These are phyloP conservation scores for Pseudopipra pipra DNA, from an alignment of 2,113 vertebrate species.

Conservation along the genomic window DNA sequence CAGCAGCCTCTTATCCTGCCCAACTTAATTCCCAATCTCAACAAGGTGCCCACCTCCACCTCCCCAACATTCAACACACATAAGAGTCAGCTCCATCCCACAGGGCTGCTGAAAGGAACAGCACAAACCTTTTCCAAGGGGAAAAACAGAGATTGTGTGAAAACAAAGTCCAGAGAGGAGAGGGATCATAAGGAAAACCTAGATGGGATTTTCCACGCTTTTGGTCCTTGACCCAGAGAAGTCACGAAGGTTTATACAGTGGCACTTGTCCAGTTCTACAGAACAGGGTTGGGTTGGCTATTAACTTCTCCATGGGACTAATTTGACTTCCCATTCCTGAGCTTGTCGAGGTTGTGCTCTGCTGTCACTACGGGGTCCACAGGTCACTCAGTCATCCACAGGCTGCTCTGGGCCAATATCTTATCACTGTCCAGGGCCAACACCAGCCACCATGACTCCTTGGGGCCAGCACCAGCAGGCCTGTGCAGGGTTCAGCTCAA, in stretches of 20 bases:
- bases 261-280: not conserved
- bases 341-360: not conserved
- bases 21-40: accelerated
- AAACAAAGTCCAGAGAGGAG: not conserved
- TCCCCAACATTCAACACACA: not conserved
- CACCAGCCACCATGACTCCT: not conserved
- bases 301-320: not conserved
- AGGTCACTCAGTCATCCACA: not conserved
- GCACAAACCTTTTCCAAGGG: not conserved
- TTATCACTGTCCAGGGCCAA: not conserved
- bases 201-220: not conserved
- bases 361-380: not conserved
- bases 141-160: not conserved
- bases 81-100: not conserved
- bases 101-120: not conserved
- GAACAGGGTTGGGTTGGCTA: not conserved
- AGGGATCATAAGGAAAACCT: not conserved
- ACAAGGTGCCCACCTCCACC: not conserved
- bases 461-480: not conserved
- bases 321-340: not conserved
- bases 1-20: not conserved
- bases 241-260: not conserved
- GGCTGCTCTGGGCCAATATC: not conserved
- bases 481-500: not conserved
- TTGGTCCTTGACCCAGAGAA: not conserved